Evolutionary conservation across 2,888 invertebrate species (phyloP), one percentile per base, ranked within the genome.

Genomic region (Periphyllus acericola): DNA sequence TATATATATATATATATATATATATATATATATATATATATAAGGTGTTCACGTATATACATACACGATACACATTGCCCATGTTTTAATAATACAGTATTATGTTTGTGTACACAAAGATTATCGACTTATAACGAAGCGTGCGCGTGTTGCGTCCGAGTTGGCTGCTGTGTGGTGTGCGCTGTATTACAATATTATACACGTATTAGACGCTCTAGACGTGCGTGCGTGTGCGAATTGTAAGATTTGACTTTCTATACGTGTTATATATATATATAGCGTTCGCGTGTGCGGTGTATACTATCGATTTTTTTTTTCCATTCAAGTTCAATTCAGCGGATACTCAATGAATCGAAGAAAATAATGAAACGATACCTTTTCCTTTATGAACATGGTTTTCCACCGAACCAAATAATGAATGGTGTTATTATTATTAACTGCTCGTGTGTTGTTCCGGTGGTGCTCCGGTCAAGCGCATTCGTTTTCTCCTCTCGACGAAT

Each of bases 271-370:
- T 19, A 36, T 36, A 9, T 60, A 60, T 60, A 25, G 4, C 60
- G 25, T 3, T 21, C 66, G 6, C 29, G 68, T 29, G 29, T 9
- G 32, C 29, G 14, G 29, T 68, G 11, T 11, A 14, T 25, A 46
- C 9, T 46, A 46, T 46, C 9, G 5, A 9, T 46, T 9, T 46
- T 46, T 68, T 68, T 68, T 68, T 29, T 14, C 29, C 29, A 32
- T 78, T 78, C 78, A 52, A 78, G 55, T 11, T 32, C 32, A 52
- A 78, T 52, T 52, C 32, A 21, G 32, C 25, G 11, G 2, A 78
- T 55, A 78, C 55, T 52, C 55, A 55, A 55, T 34, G 78, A 78
- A 78, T 55, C 55, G 55, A 78, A 34, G 25, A 78, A 78, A 52
- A 52, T 32, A 52, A 78, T 32, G 32, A 34, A 78, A 78, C 40